phyloP scores from a whole-genome alignment of 2,888 invertebrate genomes.

The Suillia variegata region DNA sequence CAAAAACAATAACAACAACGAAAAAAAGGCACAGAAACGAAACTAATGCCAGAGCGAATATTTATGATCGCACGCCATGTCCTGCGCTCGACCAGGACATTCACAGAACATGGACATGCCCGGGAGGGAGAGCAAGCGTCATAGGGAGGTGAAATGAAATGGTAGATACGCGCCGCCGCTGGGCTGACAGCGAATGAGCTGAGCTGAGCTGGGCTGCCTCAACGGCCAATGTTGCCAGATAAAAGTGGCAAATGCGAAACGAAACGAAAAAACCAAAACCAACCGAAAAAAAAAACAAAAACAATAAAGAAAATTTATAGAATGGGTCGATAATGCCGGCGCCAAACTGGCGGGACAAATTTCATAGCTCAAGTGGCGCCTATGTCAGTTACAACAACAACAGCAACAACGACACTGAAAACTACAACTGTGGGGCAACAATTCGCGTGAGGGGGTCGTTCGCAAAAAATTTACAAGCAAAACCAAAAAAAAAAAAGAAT shows the following conservation, averaged over 20 bases:
- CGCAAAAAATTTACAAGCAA: no score
- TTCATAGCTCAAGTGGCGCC: slow-evolving; percentile 58
- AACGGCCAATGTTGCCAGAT: no score
- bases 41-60: no score
- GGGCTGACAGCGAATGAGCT: no score
- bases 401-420: neutral
- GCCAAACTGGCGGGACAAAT: slow-evolving; percentile 55
- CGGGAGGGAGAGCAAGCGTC: neutral
- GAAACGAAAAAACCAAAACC: neutral
- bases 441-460: neutral
- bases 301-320: neutral
- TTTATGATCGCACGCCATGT: slow-evolving; percentile 4
- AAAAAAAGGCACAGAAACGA: no score
- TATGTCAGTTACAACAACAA: slow-evolving; percentile 29
- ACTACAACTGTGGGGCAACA: neutral
- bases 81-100: neutral
- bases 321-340: slow-evolving; percentile 51
- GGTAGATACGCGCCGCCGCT: no score
- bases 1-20: no score
- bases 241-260: neutral
- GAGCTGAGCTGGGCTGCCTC: neutral
- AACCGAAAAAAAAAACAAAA: no score
- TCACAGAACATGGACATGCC: neutral
- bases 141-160: neutral
- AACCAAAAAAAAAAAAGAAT: neutral